Conservation (phyloP, 2,113 vertebrate species). For the Callionymus lyra region DNA sequence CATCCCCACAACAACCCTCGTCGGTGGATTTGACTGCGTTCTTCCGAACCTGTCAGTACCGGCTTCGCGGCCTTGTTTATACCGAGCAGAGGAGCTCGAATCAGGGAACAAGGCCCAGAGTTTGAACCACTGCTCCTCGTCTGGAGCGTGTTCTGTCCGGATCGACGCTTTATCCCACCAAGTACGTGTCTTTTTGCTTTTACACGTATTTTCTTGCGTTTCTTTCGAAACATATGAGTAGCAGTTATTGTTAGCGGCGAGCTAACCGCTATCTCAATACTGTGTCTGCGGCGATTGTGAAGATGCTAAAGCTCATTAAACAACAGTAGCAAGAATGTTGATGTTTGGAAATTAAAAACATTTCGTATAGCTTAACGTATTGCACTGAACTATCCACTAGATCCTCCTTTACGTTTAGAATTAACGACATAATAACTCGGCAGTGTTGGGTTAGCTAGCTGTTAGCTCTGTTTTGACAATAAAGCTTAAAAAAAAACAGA, state of each 20-base stretch:
- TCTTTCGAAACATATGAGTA: background rate
- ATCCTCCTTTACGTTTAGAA: too few relatives aligned
- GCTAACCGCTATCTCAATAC: slow-evolving; percentile 29
- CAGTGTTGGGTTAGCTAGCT: background rate
- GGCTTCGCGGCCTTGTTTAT: slow-evolving; percentile 55
- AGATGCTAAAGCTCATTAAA: slow-evolving; percentile 13
- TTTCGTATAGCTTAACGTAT: too few relatives aligned
- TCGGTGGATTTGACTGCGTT: background rate
- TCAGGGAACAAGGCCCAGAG: slow-evolving; percentile 45
- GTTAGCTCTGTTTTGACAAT: background rate
- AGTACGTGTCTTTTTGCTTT: slow-evolving; percentile 26
- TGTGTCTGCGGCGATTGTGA: background rate
- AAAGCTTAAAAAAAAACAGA: background rate
- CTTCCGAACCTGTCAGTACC: background rate
- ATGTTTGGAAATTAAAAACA: too few relatives aligned
- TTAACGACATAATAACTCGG: too few relatives aligned
- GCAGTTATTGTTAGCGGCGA: slow-evolving; percentile 41
- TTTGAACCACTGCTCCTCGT: slow-evolving; percentile 24
- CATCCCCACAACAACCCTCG: too few relatives aligned
- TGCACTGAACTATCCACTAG: too few relatives aligned
- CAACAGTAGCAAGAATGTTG: background rate
- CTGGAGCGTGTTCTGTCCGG: slow-evolving; percentile 21
- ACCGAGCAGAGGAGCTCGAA: slow-evolving; percentile 26
- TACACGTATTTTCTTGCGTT: fast-evolving
- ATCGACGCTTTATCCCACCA: slow-evolving; percentile 49